These are phyloP conservation scores for Linepithema humile DNA, from an alignment of 1,140 invertebrate species.

Conservation along the genomic window DNA sequence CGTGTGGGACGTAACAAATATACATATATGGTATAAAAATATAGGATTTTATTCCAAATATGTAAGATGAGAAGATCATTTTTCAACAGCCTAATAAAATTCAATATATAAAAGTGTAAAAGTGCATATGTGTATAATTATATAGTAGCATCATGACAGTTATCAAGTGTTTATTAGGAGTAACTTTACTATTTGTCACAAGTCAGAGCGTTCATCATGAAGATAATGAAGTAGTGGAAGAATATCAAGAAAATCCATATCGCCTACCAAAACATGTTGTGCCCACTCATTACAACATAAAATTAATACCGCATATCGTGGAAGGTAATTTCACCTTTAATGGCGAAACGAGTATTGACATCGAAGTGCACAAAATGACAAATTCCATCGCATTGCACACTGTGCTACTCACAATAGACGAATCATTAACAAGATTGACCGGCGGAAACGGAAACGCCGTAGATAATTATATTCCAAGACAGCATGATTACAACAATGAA, in stretches of 20 bases:
- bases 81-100: neutral
- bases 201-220: neutral
- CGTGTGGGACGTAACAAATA: neutral
- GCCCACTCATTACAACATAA: conserved; percentile 40
- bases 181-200: neutral
- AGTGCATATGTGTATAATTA: neutral
- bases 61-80: neutral
- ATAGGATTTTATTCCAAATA: neutral
- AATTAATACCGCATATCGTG: conserved; percentile 18
- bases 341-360: neutral
- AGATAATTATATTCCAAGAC: neutral
- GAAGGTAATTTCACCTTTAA: neutral
- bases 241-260: neutral
- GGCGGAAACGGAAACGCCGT: neutral
- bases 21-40: neutral
- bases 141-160: neutral
- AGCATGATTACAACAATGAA: neutral
- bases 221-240: neutral
- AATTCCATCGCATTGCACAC: neutral
- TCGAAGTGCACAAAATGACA: conserved; percentile 20
- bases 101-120: too few species aligned
- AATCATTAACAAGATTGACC: neutral
- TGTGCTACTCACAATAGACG: neutral
- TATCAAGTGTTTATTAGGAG: neutral
- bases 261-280: neutral